Evolutionary conservation across 2,797 vertebrate species (phyloP).

Genomic region (Neosilurus hyrtlii): DNA sequence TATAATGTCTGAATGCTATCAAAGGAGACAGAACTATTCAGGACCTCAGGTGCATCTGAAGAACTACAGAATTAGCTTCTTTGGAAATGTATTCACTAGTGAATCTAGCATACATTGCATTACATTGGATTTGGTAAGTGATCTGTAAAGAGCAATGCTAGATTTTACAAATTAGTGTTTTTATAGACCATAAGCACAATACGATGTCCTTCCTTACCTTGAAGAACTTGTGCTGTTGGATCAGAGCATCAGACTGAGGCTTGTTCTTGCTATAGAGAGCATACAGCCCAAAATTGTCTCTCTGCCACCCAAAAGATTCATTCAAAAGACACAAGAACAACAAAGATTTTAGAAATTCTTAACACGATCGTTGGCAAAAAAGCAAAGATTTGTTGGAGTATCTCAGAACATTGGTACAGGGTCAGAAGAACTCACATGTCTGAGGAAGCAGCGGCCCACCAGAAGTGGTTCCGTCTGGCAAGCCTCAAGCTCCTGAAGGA

Average conservation of each 20-base stretch:
- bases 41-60: background rate
- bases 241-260: conserved; percentile 76
- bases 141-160: background rate
- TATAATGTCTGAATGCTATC: background rate
- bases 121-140: background rate
- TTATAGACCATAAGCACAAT: background rate
- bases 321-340: background rate
- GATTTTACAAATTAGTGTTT: background rate
- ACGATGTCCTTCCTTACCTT: conserved; percentile 65
- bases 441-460: conserved; percentile 76
- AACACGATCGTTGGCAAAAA: background rate
- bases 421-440: conserved; percentile 67
- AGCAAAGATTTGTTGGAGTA: background rate
- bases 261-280: conserved; percentile 84
- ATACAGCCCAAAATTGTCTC: conserved; percentile 77
- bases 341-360: background rate
- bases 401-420: background rate
- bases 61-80: background rate
- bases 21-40: background rate
- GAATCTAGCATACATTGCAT: no score
- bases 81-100: background rate
- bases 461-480: conserved; percentile 69
- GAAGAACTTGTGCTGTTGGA: conserved; percentile 76
- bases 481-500: conserved; percentile 77
- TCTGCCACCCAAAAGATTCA: conserved; percentile 58